Evolutionary conservation across 2,797 vertebrate genomes (phyloP).

Genomic region (Sebastes trivittatus): DNA sequence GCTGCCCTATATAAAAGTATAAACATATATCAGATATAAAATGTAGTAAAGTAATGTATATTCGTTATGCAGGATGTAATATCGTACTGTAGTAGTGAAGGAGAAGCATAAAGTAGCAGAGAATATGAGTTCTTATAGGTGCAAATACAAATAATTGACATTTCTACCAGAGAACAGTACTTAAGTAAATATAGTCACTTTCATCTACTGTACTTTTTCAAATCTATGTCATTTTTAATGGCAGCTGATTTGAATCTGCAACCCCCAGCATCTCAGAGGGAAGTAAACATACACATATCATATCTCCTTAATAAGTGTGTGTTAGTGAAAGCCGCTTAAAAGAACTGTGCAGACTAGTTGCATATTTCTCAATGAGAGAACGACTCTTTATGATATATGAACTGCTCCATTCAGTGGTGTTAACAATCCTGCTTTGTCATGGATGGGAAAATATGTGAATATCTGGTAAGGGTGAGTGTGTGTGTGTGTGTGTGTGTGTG

Average conservation of each 20-base stretch:
- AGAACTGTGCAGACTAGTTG: not conserved
- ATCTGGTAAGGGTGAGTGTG: slow-evolving; percentile 7
- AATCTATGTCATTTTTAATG: not conserved
- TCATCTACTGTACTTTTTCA: not conserved
- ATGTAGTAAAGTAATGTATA: not conserved
- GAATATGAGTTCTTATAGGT: no score
- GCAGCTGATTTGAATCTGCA: not conserved
- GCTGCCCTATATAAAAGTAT: not conserved
- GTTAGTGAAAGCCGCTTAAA: not conserved
- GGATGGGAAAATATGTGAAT: slow-evolving; percentile 48
- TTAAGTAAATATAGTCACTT: not conserved
- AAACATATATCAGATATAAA: not conserved
- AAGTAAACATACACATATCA: not conserved
- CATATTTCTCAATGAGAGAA: slow-evolving; percentile 25
- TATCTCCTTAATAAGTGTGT: not conserved
- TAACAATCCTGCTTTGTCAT: slow-evolving; percentile 61
- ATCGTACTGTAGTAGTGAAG: not conserved
- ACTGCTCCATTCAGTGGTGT: slow-evolving; percentile 27
- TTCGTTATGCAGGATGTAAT: not conserved
- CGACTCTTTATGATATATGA: slow-evolving; percentile 20
- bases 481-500: slow-evolving; percentile 1
- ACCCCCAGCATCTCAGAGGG: rapidly evolving
- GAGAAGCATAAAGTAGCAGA: no score
- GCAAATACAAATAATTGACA: not conserved
- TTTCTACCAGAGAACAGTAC: not conserved